Percentiles rank a stretch among this genome's conserved stretches.
These are phyloP conservation scores for Eupithecia vulgata DNA, from an alignment of 2,888 invertebrate genomes.

Conservation along the genomic window DNA sequence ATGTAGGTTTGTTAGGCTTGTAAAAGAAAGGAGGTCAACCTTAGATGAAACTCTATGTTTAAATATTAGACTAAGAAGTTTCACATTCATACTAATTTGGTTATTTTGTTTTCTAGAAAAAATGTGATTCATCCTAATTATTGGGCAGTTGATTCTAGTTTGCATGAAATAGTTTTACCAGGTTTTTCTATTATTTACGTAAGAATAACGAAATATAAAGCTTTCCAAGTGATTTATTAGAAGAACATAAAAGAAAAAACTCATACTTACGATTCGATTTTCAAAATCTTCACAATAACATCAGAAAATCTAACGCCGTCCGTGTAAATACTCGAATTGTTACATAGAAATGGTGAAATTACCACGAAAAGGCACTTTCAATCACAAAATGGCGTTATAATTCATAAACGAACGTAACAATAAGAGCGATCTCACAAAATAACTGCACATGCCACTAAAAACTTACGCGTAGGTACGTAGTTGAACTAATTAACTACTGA, in stretches of 20 bases:
- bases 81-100: neutral
- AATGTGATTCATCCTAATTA: neutral
- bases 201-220: slow-evolving; percentile 3
- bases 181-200: slow-evolving; percentile 2
- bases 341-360: slow-evolving; percentile 31
- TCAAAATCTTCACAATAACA: slow-evolving; percentile 40
- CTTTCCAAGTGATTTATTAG: neutral
- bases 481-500: slow-evolving; percentile 69
- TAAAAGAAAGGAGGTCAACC: neutral
- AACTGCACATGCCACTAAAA: slow-evolving; percentile 77
- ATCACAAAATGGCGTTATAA: slow-evolving; percentile 74
- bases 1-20: neutral
- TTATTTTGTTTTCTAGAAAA: neutral
- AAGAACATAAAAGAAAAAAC: slow-evolving; percentile 17
- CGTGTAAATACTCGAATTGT: slow-evolving; percentile 21
- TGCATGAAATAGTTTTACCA: neutral
- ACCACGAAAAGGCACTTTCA: slow-evolving; percentile 48
- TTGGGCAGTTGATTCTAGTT: neutral
- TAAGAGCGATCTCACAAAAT: slow-evolving; percentile 72
- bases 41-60: neutral
- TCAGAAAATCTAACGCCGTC: slow-evolving; percentile 20
- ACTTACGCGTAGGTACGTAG: slow-evolving; percentile 63
- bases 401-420: slow-evolving; percentile 70
- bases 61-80: neutral
- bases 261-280: slow-evolving; percentile 34